Base-by-base conservation (phyloP, 2,888 invertebrate species). In the Aphidius colemani region DNA sequence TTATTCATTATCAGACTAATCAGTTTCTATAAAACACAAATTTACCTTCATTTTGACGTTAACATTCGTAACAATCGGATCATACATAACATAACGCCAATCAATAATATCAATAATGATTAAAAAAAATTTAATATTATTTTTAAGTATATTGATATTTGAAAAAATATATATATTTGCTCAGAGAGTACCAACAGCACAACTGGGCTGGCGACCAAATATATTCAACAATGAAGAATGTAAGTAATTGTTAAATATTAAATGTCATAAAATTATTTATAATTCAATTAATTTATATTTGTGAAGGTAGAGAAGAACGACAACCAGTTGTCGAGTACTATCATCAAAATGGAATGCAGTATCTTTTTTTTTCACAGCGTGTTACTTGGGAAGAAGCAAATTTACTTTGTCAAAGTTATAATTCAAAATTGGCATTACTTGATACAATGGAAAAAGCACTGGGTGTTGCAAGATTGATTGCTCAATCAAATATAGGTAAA, bases 341-440 rank as follows among this genome's bases (percentile, higher is more conserved):
- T 63, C 60, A 83, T 0, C 78, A 79, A 43, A 78, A 82, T n/a
- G 78, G 81, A 1, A 82, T 76, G 61, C 85, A 86, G 66, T 86
- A 84, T 62, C 66, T 85, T 1, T 77, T 86, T 8, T 85, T 85
- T 61, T 84, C 84, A 30, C 70, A 85, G 7, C 78, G 83, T 0
- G 83, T 84, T 0, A 84, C 70, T 9, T 86, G 86, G 86, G 84
- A 85, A 57, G 85, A 85, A 51, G 85, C 85, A 0, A 82, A 78
- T 62, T 79, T 84, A 59, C 64, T 84, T 49, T 84, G 84, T 58
- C 39, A 40, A 8, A 71, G 70, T 63, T 72, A 73, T 58, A 67
- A 72, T 53, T 72, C 69, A 10, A 67, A 61, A 60, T 67, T 86
- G 7, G 86, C 85, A 0, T 67, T 84, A 1, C 50, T 86, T 39